These are phyloP conservation scores for Cairina moschata DNA, from an alignment of 2,113 vertebrate genomes.

Conservation along the genomic window DNA sequence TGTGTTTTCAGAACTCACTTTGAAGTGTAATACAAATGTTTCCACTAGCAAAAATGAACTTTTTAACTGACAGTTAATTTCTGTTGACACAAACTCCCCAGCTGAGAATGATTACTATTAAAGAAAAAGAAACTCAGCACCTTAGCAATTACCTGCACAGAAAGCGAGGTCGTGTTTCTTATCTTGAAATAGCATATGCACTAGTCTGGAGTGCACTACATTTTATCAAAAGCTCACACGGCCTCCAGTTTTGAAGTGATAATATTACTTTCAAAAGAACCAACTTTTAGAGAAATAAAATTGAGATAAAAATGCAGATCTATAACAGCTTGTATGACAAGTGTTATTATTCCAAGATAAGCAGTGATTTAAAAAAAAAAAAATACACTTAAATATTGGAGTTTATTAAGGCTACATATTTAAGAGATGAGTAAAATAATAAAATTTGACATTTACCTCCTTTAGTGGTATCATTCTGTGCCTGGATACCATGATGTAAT, in stretches of 20 bases:
- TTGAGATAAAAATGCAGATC: neutral
- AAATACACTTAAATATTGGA: neutral
- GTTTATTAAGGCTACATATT: neutral
- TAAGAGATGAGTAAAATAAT: neutral
- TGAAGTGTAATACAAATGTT: neutral
- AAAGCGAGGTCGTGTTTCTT: neutral
- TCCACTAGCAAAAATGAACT: neutral
- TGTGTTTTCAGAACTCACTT: neutral
- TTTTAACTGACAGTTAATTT: neutral
- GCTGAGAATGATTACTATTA: neutral
- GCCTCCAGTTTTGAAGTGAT: neutral
- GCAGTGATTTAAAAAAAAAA: neutral
- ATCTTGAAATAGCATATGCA: neutral
- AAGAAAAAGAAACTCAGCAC: neutral
- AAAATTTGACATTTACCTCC: conserved; percentile 82
- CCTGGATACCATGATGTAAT: conserved; percentile 93
- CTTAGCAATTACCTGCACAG: neutral
- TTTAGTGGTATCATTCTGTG: conserved; percentile 98
- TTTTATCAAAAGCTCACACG: neutral
- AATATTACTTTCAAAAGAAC: neutral
- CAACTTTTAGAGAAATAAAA: neutral
- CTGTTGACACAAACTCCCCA: neutral
- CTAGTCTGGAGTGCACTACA: neutral
- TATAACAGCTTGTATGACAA: neutral
- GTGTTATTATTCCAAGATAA: neutral